Base-by-base conservation (phyloP, 2,113 vertebrate genomes). In the Macroglossus sobrinus region DNA sequence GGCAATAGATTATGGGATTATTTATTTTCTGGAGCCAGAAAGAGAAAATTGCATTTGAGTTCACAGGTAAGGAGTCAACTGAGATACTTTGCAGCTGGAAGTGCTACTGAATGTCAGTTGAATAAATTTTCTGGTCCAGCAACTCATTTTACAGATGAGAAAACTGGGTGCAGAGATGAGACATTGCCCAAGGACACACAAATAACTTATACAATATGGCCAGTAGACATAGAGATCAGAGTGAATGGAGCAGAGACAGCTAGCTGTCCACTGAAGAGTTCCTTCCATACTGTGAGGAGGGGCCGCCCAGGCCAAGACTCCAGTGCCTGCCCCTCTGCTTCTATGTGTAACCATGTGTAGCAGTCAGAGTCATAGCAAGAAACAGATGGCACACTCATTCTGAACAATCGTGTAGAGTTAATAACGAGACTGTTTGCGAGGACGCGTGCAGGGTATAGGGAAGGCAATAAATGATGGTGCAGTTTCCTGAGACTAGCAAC, bases 371-470 rank as follows among this genome's bases (percentile, higher is more conserved):
- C 40, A 24, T 4, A 12, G 81, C 57, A 55, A 30, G 69, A 28
- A 40, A 21, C 6, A 35, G 57, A 18, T 1, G 71, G 45, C 16
- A n/a, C 69, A 40, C 28, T 19, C 15, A 4, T 21, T 12, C 14
- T 2, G 28, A 16, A 11, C 9, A 33, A 14, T 47, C 6, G 4
- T 80, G 50, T 19, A 18, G 35, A 22, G 21, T n/a, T 7, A 35
- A 16, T 35, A 63, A 63, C 1, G 2, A 69, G 61, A 45, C 16
- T 3, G 2, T 47, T 64, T 21, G 7, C 5, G 45, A 50, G 45
- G 45, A 10, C 1, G 2, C 3, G 1, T 7, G 24, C 38, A 14
- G 47, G n/a, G 5, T 45, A 3, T 6, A 13, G 13, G 22, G 57
- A 55, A 82, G 72, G 15, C 26, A 55, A 21, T 30, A 43, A 53